phyloP scores from a whole-genome alignment of 2,797 vertebrate species.

The Onychomys arenicola region DNA sequence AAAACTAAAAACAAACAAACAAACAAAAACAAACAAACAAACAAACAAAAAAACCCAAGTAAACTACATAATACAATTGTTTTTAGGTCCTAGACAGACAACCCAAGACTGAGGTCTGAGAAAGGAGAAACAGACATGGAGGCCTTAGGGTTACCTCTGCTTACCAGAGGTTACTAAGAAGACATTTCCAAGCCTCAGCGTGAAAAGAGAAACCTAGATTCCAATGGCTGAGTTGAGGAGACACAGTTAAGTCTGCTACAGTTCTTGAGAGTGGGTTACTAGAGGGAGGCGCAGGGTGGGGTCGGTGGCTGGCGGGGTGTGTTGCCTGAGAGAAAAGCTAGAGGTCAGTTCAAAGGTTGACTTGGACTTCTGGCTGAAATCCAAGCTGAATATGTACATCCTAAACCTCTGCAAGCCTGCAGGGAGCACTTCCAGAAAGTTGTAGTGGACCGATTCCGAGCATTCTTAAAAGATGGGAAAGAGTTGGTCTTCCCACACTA shows the following conservation, averaged over 20 bases:
- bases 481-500: not conserved
- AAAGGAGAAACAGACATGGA: not conserved
- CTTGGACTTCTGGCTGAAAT: not conserved
- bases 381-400: not conserved
- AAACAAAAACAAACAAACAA: not conserved
- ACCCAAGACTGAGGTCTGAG: not conserved
- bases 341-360: not conserved
- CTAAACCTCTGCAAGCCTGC: not conserved
- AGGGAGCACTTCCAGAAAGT: not conserved
- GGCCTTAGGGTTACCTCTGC: not conserved
- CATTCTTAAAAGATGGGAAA: not conserved
- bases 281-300: too few species aligned
- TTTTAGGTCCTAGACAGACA: not conserved
- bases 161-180: accelerated
- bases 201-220: not conserved
- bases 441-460: not conserved
- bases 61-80: not conserved
- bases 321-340: not conserved
- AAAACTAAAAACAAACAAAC: slow-evolving; percentile 37
- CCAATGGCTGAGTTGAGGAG: not conserved
- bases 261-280: not conserved
- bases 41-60: not conserved
- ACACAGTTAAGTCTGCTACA: not conserved
- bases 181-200: not conserved
- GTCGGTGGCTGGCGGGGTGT: too few species aligned